Percentiles rank a stretch among this genome's conserved stretches.
phyloP scores from a whole-genome alignment of 2,113 vertebrate species.

The Campylomormyrus numenius region DNA sequence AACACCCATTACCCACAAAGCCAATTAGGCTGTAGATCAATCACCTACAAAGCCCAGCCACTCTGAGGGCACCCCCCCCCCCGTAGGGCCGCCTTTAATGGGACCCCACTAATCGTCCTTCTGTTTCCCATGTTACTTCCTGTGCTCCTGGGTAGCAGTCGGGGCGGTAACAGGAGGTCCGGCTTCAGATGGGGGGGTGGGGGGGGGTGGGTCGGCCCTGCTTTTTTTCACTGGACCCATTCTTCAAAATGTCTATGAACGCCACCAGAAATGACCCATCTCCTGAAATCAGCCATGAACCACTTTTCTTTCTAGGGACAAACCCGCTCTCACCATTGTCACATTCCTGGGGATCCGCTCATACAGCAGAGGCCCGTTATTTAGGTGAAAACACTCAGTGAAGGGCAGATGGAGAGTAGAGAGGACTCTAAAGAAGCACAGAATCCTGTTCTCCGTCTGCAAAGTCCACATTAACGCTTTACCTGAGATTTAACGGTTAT shows the following conservation, averaged over 20 bases:
- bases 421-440: background rate
- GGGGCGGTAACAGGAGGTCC: conserved; percentile 7
- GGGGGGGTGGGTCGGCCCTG: background rate
- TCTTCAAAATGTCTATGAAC: background rate
- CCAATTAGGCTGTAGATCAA: conserved; percentile 30
- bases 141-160: conserved; percentile 10
- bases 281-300: background rate
- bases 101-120: background rate
- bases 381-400: background rate
- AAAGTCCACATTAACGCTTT: background rate
- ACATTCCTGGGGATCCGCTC: background rate
- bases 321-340: background rate
- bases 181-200: background rate
- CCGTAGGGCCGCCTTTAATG: conserved; percentile 15
- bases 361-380: background rate
- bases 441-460: background rate
- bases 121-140: conserved; percentile 26
- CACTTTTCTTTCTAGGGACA: background rate
- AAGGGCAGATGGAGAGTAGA: background rate
- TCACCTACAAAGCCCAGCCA: conserved; percentile 14
- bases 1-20: conserved; percentile 20
- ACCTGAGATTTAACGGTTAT: background rate
- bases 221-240: background rate
- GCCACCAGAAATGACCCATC: background rate
- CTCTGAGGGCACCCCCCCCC: background rate